Base-by-base conservation (phyloP, 64 coral and sea anemone species). In the Astreopora myriophthalma region DNA sequence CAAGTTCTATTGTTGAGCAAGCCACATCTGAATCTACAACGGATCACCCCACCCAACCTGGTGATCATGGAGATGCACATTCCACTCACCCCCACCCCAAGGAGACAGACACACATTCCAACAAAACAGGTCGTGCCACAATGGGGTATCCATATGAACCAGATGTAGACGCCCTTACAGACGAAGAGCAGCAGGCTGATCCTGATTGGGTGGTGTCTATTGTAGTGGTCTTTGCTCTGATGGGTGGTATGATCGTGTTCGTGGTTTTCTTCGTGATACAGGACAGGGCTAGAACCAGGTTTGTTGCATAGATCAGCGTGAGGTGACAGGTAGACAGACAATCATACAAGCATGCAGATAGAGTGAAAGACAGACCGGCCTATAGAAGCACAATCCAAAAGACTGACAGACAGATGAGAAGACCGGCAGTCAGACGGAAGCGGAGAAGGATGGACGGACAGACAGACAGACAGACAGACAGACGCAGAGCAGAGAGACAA, bases 141-240 rank as follows among this genome's bases (percentile, higher is more conserved):
- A 83, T 83, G 79, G 79, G 55, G 4, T 25, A 22, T 65, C 79
- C 79, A 3, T 7, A 63, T 39, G 79, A 83, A 17, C 33, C 55
- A 23, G 79, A 23, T 34, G 34, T 37, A 38, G 57, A 83, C 16
- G 79, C 29, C 48, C 34, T 27, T 8, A 7, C 0, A 10, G 67
- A 31, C 0, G 4, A 24, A n/a, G 13, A 60, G 16, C 6, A 78
- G 5, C 16, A 12, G 4, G 11, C 0, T 49, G 57, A 39, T 24
- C 19, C 19, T 2, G 3, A 35, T 19, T 63, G 57, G 79, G 19
- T 37, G 31, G 58, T 83, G 22, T 83, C 79, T 11, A 24, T 83
- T 26, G 5, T 39, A 6, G 57, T 83, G 16, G 79, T 83, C 10
- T 12, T 60, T 10, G 33, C 51, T 13, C 32, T 83, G 30, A 6